phyloP scores from a whole-genome alignment of 2,888 invertebrate genomes.

The Elgonia sp. region DNA sequence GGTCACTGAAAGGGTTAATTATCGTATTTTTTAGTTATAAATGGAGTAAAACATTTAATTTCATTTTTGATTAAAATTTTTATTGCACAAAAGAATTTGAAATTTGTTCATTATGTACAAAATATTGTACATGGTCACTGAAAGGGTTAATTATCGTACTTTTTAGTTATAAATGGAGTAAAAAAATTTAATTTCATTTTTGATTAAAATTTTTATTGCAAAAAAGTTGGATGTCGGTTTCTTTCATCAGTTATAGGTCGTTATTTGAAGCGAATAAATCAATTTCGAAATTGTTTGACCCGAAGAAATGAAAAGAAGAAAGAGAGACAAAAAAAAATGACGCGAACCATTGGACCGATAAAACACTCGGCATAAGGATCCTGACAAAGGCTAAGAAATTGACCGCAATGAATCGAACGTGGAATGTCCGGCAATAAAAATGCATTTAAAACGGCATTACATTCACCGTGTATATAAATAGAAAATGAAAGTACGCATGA shows the following conservation, averaged over 20 bases:
- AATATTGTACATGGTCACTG: no score
- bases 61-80: no score
- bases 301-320: conserved; percentile 4
- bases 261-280: conserved; percentile 4
- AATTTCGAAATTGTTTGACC: conserved; percentile 16
- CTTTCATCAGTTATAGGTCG: background rate
- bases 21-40: no score
- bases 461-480: conserved; percentile 72
- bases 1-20: no score
- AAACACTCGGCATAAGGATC: conserved; percentile 30
- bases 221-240: background rate
- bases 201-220: no score
- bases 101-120: no score
- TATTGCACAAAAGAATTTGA: background rate
- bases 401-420: conserved; percentile 69
- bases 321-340: background rate
- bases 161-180: no score
- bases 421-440: conserved; percentile 72
- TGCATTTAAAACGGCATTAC: conserved; percentile 66
- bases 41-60: no score
- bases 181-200: no score
- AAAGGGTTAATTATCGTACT: no score
- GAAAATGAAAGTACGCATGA: conserved; percentile 74
- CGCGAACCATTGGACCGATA: conserved; percentile 28
- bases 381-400: conserved; percentile 62